Conservation (phyloP, 2,113 vertebrate genomes). For the Burhinus oedicnemus region DNA sequence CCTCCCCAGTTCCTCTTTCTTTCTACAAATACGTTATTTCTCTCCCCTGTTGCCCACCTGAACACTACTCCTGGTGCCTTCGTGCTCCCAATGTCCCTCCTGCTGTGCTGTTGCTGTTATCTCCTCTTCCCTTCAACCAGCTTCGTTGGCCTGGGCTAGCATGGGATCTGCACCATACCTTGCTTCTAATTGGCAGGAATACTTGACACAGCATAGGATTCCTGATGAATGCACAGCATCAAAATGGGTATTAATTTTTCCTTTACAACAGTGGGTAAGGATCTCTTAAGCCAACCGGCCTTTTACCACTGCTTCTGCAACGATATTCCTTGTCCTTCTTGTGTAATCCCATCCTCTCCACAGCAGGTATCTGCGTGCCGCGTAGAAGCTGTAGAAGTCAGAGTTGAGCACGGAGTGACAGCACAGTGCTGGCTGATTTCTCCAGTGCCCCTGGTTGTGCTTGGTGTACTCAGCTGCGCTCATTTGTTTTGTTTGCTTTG, state of each 20-base stretch:
- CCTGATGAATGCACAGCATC: background rate
- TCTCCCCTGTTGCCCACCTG: background rate
- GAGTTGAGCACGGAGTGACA: background rate
- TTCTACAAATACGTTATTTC: rapidly evolving
- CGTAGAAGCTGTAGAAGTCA: rapidly evolving
- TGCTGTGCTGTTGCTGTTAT: background rate
- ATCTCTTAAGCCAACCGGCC: background rate
- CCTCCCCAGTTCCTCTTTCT: background rate
- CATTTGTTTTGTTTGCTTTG: background rate
- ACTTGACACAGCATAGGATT: background rate
- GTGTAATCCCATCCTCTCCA: rapidly evolving
- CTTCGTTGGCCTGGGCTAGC: rapidly evolving
- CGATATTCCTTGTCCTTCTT: background rate
- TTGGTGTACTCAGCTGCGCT: background rate
- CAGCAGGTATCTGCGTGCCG: background rate
- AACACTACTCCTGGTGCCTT: background rate
- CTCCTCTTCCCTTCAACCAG: background rate
- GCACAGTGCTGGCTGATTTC: background rate
- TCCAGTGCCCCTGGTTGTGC: background rate
- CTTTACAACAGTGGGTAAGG: background rate
- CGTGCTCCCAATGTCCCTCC: rapidly evolving
- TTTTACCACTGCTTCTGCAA: background rate
- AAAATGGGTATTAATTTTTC: background rate
- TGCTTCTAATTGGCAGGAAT: background rate
- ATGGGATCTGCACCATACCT: rapidly evolving